Evolutionary conservation across 2,113 vertebrate species (phyloP), one percentile per base, ranked within the genome.

Genomic region (Xerus inauris): DNA sequence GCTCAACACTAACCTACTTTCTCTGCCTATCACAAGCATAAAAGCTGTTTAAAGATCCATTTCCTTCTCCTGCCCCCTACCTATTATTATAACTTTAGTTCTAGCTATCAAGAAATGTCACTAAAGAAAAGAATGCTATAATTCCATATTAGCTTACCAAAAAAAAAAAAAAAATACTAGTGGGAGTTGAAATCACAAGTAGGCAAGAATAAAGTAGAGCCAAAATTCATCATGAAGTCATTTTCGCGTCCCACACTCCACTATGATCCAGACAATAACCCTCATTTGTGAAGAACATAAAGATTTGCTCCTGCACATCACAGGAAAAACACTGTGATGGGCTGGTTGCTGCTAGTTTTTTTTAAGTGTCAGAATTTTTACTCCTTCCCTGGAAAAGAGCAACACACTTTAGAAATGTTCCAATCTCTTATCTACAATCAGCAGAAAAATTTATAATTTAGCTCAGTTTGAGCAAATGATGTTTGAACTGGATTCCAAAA

Each of bases 381-480:
- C 47, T 95, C 47, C 67, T 72, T 22, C 49, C 22, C 35, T 59
- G 5, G 30, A 79, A 94, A 83, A 92, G 54, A 91, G 42, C 8
- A 20, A 20, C 65, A 28, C n/a, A n/a, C 92, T 94, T 97, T 90
- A 82, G 76, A 96, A 92, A 95, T 86, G 32, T 49, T 92, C 87
- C 72, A 51, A 95, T 91, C 67, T 84, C 49, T 90, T 89, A 83
- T 87, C 94, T 86, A 57, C 69, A 85, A 92, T 80, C 80, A 76
- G 87, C 92, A 95, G 82, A 59, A 54, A 91, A 96, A 80, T 81
- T 28, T 71, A 32, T 65, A 67, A 91, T 91, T 69, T 95, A 83
- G 77, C 72, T 95, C 71, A 24, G 40, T 97, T 89, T 65, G 40
- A 75, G 64, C 69, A 92, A 89, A 93, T 79, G 85, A 59, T 65